Conservation (phyloP, 2,797 vertebrate genomes). For the Pipistrellus kuhlii region DNA sequence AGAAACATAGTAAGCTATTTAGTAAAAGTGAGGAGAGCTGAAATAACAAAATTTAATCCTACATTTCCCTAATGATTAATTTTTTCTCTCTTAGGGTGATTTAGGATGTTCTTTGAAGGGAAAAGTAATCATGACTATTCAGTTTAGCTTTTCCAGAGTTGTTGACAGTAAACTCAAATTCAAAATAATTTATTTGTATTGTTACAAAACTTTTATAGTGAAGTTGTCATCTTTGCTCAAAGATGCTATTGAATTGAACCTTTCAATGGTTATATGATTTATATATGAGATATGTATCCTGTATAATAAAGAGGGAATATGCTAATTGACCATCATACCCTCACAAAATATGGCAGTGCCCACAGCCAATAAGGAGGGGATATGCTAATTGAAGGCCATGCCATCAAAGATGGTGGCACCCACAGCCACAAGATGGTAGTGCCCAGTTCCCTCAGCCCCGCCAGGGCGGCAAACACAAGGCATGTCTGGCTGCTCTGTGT, state of each 20-base stretch:
- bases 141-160: background rate
- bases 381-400: too few species aligned
- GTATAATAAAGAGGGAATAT: too few species aligned
- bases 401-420: too few species aligned
- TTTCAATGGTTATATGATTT: background rate
- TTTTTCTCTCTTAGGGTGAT: background rate
- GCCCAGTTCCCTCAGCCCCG: too few species aligned
- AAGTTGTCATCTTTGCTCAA: background rate
- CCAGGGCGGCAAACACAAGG: rapidly evolving
- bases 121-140: background rate
- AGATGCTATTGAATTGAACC: background rate
- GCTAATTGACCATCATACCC: too few species aligned
- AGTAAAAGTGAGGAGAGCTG: background rate
- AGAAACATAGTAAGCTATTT: background rate
- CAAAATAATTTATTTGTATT: background rate
- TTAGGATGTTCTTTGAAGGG: background rate
- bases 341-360: too few species aligned
- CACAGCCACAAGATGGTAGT: too few species aligned
- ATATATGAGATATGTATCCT: background rate
- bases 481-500: too few species aligned
- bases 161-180: background rate
- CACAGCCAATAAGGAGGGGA: too few species aligned
- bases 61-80: background rate
- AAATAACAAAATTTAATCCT: background rate
- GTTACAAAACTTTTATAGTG: background rate